phyloP scores from a whole-genome alignment of 1,140 invertebrate genomes.

The Tetranychus urticae region DNA sequence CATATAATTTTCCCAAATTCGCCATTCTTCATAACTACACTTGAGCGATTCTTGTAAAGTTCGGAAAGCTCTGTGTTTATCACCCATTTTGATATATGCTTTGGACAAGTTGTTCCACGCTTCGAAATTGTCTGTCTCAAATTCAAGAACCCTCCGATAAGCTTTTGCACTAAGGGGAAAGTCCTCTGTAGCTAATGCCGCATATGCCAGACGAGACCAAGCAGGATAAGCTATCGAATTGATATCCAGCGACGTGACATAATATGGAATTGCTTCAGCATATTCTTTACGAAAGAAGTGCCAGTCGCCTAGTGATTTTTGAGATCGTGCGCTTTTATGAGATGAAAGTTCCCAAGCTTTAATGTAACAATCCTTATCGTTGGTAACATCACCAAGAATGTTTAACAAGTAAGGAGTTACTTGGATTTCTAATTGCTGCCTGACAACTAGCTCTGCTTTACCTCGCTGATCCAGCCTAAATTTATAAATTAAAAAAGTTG shows the following conservation, averaged over 20 bases:
- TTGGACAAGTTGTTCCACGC: conserved; percentile 94
- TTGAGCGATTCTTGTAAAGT: conserved; percentile 66
- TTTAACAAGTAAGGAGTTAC: conserved; percentile 68
- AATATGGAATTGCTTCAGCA: conserved; percentile 44
- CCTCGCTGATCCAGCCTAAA: conserved; percentile 15
- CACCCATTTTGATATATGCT: conserved; percentile 59
- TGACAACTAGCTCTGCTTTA: conserved; percentile 62
- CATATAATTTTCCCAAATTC: conserved; percentile 87
- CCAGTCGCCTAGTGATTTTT: conserved; percentile 54
- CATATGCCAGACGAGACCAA: conserved; percentile 65
- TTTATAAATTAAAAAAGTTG: conserved; percentile 7
- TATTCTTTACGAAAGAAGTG: conserved; percentile 48
- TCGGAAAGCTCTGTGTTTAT: conserved; percentile 58
- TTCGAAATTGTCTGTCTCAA: conserved; percentile 72
- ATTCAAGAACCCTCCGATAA: conserved; percentile 56
- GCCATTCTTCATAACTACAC: conserved; percentile 84
- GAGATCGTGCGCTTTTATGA: conserved; percentile 45
- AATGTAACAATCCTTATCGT: conserved; percentile 42
- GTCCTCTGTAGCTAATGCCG: conserved; percentile 46
- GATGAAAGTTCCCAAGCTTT: conserved; percentile 74
- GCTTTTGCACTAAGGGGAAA: conserved; percentile 58
- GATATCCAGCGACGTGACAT: conserved; percentile 49
- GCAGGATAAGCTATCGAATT: conserved; percentile 52
- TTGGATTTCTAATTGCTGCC: conserved; percentile 47
- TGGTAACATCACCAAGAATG: conserved; percentile 56